These are phyloP conservation scores for Acleris cristana DNA, from an alignment of 2,888 invertebrate genomes.

Conservation along the genomic window DNA sequence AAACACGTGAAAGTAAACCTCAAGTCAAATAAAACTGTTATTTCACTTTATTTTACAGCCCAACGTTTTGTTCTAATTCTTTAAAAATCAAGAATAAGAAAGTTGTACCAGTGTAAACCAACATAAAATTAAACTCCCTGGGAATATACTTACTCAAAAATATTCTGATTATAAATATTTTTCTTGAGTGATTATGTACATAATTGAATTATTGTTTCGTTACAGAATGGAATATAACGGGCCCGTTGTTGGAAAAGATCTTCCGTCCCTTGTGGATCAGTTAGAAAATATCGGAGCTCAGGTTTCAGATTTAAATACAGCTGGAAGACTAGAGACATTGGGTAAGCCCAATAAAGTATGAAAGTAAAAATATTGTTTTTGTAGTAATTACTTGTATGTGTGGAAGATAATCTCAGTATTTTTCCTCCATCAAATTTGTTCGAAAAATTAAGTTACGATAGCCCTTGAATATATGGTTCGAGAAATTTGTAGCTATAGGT, in stretches of 20 bases:
- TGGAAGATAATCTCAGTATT: too few relatives aligned
- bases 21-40: too few relatives aligned
- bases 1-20: too few relatives aligned
- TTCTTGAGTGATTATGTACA: slow-evolving; percentile 18
- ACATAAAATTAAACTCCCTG: neutral
- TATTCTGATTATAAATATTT: neutral
- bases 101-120: neutral
- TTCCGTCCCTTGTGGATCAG: slow-evolving; percentile 86
- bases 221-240: slow-evolving; percentile 83
- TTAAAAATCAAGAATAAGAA: too few relatives aligned
- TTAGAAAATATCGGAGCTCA: slow-evolving; percentile 86
- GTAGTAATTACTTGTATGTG: too few relatives aligned
- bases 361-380: neutral
- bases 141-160: slow-evolving; percentile 10
- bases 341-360: slow-evolving; percentile 56
- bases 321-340: slow-evolving; percentile 89
- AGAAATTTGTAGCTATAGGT: too few relatives aligned
- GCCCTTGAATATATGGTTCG: too few relatives aligned
- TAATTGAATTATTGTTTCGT: slow-evolving; percentile 27
- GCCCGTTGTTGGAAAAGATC: slow-evolving; percentile 85
- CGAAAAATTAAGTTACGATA: too few relatives aligned
- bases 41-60: too few relatives aligned
- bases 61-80: too few relatives aligned
- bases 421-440: too few relatives aligned
- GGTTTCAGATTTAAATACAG: slow-evolving; percentile 87